Evolutionary conservation across 2,113 vertebrate species (phyloP).

Genomic region (Tychaedon coryphoeus): DNA sequence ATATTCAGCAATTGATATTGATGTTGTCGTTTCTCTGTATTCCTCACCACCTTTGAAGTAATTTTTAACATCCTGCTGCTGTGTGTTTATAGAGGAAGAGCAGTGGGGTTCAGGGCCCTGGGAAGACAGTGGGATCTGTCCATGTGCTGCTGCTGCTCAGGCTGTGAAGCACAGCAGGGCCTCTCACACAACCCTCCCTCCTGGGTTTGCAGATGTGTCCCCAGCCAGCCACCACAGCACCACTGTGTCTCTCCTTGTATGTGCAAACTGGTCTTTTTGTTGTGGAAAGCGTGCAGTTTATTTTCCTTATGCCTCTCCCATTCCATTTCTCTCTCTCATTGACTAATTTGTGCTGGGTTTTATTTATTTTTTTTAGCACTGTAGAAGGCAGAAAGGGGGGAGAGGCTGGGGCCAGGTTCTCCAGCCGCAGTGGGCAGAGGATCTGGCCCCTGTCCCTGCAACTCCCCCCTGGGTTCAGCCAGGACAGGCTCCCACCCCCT

Average conservation of each 20-base stretch:
- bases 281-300: constrained; percentile 15
- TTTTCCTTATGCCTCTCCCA: constrained; percentile 45
- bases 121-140: background rate
- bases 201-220: background rate
- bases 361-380: constrained; percentile 30
- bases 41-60: constrained; percentile 10
- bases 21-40: constrained; percentile 47
- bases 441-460: background rate
- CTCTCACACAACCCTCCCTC: background rate
- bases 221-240: background rate
- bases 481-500: background rate
- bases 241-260: background rate
- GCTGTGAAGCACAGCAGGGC: background rate
- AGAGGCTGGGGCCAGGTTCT: background rate
- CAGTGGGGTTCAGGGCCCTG: background rate
- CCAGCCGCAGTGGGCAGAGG: background rate
- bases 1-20: background rate
- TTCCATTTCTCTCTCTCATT: constrained; percentile 52
- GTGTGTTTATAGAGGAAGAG: background rate
- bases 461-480: background rate
- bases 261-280: background rate
- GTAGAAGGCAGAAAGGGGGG: background rate
- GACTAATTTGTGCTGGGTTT: constrained; percentile 62
- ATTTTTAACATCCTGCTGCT: constrained; percentile 42
- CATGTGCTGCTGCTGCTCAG: background rate